Percentiles rank a stretch among this genome's conserved stretches.
These are phyloP conservation scores for Habroteleia sp. DNA, from an alignment of 2,888 invertebrate species.

Conservation along the genomic window DNA sequence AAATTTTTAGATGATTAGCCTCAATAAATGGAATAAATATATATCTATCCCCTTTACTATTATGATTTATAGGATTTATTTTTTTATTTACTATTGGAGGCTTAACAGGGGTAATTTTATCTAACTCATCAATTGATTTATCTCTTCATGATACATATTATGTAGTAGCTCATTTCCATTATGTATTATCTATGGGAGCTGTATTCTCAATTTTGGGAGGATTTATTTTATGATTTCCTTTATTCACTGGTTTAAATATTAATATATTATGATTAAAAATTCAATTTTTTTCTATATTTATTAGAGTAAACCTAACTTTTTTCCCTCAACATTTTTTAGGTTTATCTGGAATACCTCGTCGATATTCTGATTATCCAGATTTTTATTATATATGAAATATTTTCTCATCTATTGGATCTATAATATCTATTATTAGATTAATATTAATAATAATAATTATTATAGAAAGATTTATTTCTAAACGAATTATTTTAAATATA, in stretches of 20 bases:
- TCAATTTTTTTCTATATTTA: constrained; percentile 88
- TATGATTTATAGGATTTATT: constrained; percentile 89
- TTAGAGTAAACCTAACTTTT: constrained; percentile 90
- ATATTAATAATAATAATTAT: constrained; percentile 84
- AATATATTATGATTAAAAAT: constrained; percentile 85
- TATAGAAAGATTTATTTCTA: constrained; percentile 84
- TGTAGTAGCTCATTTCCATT: constrained; percentile 92
- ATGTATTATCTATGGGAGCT: constrained; percentile 90
- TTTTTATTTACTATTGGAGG: constrained; percentile 90
- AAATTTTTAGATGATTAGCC: constrained; percentile 90
- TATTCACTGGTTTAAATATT: constrained; percentile 88
- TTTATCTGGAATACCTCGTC: constrained; percentile 87
- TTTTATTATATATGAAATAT: constrained; percentile 86
- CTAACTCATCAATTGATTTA: constrained; percentile 90
- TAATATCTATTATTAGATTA: constrained; percentile 84
- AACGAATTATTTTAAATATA: constrained; percentile 80
- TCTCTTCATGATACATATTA: constrained; percentile 91
- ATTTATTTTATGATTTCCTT: constrained; percentile 88
- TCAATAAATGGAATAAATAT: constrained; percentile 85
- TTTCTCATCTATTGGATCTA: constrained; percentile 86
- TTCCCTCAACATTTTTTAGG: constrained; percentile 90
- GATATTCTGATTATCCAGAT: constrained; percentile 88
- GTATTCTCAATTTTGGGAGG: constrained; percentile 90
- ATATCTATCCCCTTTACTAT: constrained; percentile 83
- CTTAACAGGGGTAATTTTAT: constrained; percentile 85